Conservation (phyloP, 92 coral and sea anemone species). For the Chrysogorgia sp. region DNA sequence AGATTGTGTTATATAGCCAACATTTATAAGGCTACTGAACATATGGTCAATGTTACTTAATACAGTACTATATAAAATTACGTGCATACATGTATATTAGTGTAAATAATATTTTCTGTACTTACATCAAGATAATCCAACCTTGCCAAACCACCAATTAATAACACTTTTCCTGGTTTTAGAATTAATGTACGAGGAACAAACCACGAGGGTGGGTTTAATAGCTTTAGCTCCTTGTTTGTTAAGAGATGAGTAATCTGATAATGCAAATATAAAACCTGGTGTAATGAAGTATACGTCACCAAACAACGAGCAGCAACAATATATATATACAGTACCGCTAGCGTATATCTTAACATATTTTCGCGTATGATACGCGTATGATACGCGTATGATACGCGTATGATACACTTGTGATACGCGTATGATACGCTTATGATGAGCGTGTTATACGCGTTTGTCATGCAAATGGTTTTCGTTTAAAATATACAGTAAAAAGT, state of each 20-base stretch:
- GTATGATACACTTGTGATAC: too few species aligned
- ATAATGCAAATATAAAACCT: not conserved
- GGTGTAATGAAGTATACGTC: not conserved
- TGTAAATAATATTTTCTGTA: not conserved
- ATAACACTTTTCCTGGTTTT: constrained; percentile 85
- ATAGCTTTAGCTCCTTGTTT: constrained; percentile 78
- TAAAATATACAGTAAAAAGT: too few species aligned
- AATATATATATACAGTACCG: too few species aligned
- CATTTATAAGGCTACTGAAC: too few species aligned
- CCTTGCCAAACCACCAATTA: constrained; percentile 91
- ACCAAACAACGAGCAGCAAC: too few species aligned
- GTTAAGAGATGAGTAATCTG: constrained; percentile 88
- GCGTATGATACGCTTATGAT: too few species aligned
- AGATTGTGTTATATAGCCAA: too few species aligned
- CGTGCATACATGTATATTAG: not conserved
- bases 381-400: too few species aligned
- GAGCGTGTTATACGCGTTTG: too few species aligned
- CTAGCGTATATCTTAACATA: too few species aligned
- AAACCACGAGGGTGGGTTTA: constrained; percentile 79
- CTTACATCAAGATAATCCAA: constrained; percentile 79
- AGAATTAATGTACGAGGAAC: constrained; percentile 90
- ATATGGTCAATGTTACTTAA: not conserved
- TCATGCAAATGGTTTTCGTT: too few species aligned
- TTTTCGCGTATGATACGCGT: too few species aligned
- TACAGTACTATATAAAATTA: not conserved